Evolutionary conservation across 23 tunicate species (phyloP).

Genomic region (Phallusia fumigata): DNA sequence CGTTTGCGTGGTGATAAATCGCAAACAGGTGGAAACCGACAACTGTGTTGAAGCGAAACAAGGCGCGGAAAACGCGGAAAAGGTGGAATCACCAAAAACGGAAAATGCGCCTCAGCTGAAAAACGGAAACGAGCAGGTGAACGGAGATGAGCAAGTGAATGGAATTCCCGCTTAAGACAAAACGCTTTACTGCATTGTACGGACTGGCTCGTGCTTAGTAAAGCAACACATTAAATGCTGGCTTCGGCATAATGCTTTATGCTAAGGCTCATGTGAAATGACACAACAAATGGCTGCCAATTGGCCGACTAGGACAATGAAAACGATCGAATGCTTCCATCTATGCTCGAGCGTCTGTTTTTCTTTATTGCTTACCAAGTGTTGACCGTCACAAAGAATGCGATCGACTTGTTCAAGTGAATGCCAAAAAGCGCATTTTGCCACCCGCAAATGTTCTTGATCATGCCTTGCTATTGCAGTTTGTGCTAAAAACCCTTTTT

Average conservation of each 20-base stretch:
- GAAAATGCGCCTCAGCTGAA: background rate
- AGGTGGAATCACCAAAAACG: background rate
- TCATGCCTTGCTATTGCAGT: no score
- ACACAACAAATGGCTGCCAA: background rate
- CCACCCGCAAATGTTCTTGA: background rate
- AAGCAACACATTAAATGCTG: background rate
- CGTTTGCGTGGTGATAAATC: slow-evolving; percentile 8
- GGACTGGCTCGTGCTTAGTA: background rate
- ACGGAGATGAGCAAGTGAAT: background rate
- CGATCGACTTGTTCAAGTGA: background rate
- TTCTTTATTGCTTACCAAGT: background rate
- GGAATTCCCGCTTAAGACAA: background rate
- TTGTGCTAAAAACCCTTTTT: no score
- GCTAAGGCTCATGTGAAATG: no score
- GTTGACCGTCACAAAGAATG: background rate
- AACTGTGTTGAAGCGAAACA: background rate
- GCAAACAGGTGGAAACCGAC: background rate
- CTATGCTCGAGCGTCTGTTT: background rate
- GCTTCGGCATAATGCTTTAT: background rate
- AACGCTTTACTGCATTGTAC: background rate
- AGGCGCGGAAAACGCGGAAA: background rate
- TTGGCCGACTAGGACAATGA: no score
- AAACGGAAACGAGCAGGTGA: background rate
- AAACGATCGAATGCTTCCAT: background rate
- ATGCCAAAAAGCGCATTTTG: background rate